Evolutionary conservation across 2,113 vertebrate species (phyloP).

Genomic region (Scartelaos histophorus): DNA sequence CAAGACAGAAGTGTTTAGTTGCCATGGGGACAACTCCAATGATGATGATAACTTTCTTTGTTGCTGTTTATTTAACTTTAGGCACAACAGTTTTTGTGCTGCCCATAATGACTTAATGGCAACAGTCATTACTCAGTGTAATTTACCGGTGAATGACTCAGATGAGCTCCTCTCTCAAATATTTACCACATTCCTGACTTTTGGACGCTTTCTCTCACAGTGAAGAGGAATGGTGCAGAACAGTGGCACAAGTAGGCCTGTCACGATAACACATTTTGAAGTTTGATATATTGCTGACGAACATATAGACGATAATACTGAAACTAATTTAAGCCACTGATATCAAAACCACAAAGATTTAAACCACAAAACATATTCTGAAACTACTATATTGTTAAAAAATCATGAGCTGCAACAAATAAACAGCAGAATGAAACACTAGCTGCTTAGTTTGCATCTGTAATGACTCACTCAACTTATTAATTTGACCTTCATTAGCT

Average conservation of each 20-base stretch:
- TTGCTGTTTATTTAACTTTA: slow-evolving; percentile 67
- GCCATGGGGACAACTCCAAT: slow-evolving; percentile 49
- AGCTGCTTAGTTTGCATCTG: no score
- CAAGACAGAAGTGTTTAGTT: background rate
- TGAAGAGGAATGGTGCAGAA: slow-evolving; percentile 33
- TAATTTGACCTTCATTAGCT: no score
- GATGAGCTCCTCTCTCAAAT: slow-evolving; percentile 69
- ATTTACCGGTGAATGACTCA: slow-evolving; percentile 67
- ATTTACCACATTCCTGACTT: slow-evolving; percentile 57
- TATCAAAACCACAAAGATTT: slow-evolving; percentile 14
- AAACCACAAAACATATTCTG: no score
- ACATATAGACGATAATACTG: no score
- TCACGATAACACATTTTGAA: no score
- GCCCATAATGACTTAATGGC: slow-evolving; percentile 73
- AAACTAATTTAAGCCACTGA: background rate
- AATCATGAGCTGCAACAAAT: no score
- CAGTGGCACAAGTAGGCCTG: slow-evolving; percentile 16
- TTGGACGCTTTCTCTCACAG: slow-evolving; percentile 42
- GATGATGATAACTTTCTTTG: slow-evolving; percentile 60
- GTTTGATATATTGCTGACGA: no score
- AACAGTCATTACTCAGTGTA: slow-evolving; percentile 66
- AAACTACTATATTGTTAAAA: no score
- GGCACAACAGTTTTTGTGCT: slow-evolving; percentile 62
- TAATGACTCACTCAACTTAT: no score
- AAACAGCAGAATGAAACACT: no score